These are phyloP conservation scores for Petroica traversi DNA, from an alignment of 2,113 vertebrate species.

Conservation along the genomic window DNA sequence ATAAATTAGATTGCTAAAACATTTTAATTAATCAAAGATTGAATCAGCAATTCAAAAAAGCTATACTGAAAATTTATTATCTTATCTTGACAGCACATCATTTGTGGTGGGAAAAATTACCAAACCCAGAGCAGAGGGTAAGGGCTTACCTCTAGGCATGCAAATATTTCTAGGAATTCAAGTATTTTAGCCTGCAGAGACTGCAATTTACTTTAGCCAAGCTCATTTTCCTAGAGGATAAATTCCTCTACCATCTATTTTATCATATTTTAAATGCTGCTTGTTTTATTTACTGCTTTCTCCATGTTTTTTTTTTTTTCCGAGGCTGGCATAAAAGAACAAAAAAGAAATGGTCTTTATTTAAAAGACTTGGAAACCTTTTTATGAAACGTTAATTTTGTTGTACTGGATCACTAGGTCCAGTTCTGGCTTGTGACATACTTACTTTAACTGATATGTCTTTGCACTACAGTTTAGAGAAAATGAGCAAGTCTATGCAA, in stretches of 20 bases:
- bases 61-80: background rate
- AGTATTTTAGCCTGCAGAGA: background rate
- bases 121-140: background rate
- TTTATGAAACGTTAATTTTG: background rate
- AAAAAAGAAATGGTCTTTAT: background rate
- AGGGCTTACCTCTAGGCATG: background rate
- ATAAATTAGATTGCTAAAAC: background rate
- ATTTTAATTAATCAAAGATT: background rate
- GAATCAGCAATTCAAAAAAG: background rate
- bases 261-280: background rate
- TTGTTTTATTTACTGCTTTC: background rate
- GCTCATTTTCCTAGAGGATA: background rate
- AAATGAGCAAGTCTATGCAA: background rate
- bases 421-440: background rate
- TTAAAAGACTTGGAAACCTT: background rate
- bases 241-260: background rate
- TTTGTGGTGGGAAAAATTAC: background rate
- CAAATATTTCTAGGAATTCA: conserved; percentile 9
- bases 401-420: background rate
- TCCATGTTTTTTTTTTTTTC: background rate
- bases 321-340: background rate
- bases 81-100: background rate
- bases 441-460: background rate
- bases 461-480: background rate
- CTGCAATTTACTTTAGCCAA: background rate